Evolutionary conservation across 1,140 invertebrate species (phyloP), one percentile per base, ranked within the genome.

Genomic region (Zaprionus vittiger): DNA sequence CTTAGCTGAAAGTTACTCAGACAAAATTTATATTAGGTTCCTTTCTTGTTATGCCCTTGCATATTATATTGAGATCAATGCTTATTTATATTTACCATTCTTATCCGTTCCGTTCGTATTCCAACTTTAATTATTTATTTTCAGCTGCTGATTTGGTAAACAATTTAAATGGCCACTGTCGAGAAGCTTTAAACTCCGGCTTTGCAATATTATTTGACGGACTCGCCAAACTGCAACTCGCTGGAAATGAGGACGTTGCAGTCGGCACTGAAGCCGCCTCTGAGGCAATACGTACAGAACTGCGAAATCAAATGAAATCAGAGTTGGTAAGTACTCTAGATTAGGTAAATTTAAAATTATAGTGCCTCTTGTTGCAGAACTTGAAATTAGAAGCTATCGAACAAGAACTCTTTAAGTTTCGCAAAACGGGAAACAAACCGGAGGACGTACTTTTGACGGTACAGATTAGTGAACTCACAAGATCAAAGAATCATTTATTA

Each of bases 91-190:
- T 28, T 28, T 6, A 7, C 26, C 6, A 28, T 28, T 28, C 26
- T 7, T 28, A 0, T 34, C 24, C 4, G 4, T 24, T 24, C 24
- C 24, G 4, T 24, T 24, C 24, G 5, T 24, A 24, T 22, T 22
- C 1, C 1, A 22, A 22, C 1, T 2, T 22, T n/a, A 26, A 22
- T 47, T 11, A 12, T 28, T 24, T 31, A 28, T 7, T 28, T 28
- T 28, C 26, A 83, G 85, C 85, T 28, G 7, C 9, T 11, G 61
- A 76, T 7, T 79, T 77, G 14, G 49, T 81, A 0, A 57, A 55
- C 49, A 81, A 86, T 24, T 56, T 91, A 2, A 83, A 83, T n/a
- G 7, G 31, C 4, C 20, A 64, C 5, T 79, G 68, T 24, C 64
- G 60, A 2, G 1, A 34, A 1, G 22, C 49, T 1, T n/a, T 83